Base-by-base conservation (phyloP, 2,797 vertebrate species). In the Darevskia mixta region DNA sequence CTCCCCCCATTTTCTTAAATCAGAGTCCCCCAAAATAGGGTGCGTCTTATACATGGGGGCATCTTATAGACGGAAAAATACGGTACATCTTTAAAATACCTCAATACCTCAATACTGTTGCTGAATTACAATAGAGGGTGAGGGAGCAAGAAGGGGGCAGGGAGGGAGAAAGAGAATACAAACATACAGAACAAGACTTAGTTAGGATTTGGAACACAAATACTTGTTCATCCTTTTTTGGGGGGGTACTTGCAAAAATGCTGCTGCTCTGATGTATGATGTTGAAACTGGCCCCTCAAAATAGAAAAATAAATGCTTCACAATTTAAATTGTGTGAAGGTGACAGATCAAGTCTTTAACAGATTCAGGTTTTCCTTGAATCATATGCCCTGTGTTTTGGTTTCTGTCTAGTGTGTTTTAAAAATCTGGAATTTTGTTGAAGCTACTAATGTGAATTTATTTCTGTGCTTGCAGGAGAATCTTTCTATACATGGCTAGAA, bases 401-500 rank as follows among this genome's bases (percentile, higher is more conserved):
- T 61, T 58, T 1, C 10, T 71, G 29, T 67, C 25, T 38, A 20
- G n/a, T 15, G 3, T 73, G 38, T 67, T 71, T 71, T 78, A 9
- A 78, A 79, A 83, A 17, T 61, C 23, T 20, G 25, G n/a, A 27
- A 41, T 15, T 82, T 8, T 85, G 32, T 11, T 1, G 67, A 88
- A 87, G 87, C 83, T 0, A 91, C 41, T 86, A 17, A 78, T 93
- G 93, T 95, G 93, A 95, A 5, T 72, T 20, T 92, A 0, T 87
- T 35, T 92, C 82, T 94, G 1, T 93, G 3, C 92, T 96, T 92
- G 75, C 96, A 98, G 98, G 98, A 90, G 98, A 99, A 95, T 97
- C 97, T 82, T 99, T 99, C 97, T 99, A 99, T 96, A 98, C 96
- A 0, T 99, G 98, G 98, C 97, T 99, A 23, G 98, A 99, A 98